Evolutionary conservation across 2,797 vertebrate genomes (phyloP).

Genomic region (Bufotes viridis): DNA sequence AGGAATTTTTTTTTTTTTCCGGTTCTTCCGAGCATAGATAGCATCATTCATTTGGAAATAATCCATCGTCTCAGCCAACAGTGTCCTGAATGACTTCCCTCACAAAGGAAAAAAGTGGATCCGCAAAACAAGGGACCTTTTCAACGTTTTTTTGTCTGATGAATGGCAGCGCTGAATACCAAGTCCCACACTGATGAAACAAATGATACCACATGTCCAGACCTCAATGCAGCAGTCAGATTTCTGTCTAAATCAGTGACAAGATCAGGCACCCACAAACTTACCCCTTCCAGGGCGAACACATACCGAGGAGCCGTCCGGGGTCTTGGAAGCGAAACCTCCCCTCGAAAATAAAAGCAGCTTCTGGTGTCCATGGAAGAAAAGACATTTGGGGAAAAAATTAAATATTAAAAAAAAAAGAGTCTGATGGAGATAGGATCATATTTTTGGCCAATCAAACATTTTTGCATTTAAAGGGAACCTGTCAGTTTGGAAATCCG

Average conservation of each 20-base stretch:
- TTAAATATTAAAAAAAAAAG: background rate
- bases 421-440: background rate
- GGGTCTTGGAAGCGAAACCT: background rate
- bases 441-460: background rate
- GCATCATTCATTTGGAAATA: slow-evolving; percentile 57
- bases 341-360: background rate
- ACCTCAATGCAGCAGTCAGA: slow-evolving; percentile 43
- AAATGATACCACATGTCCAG: slow-evolving; percentile 61
- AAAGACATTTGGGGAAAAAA: background rate
- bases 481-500: no score
- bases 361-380: background rate
- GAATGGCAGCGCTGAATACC: slow-evolving; percentile 57
- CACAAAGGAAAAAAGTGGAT: slow-evolving; percentile 52
- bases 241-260: slow-evolving; percentile 48
- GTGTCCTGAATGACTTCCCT: slow-evolving; percentile 53
- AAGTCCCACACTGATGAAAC: slow-evolving; percentile 59
- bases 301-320: background rate
- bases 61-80: slow-evolving; percentile 51
- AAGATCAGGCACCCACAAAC: slow-evolving; percentile 48
- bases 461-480: background rate
- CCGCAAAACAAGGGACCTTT: slow-evolving; percentile 59
- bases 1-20: slow-evolving; percentile 17
- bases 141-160: slow-evolving; percentile 54
- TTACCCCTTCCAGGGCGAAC: slow-evolving; percentile 6
- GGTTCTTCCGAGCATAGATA: slow-evolving; percentile 40